A percentile compares a stretch with the other conserved stretches of the same genome.
These are phyloP conservation scores for Plagiodera versicolora DNA, from an alignment of 2,888 invertebrate genomes.

Conservation along the genomic window DNA sequence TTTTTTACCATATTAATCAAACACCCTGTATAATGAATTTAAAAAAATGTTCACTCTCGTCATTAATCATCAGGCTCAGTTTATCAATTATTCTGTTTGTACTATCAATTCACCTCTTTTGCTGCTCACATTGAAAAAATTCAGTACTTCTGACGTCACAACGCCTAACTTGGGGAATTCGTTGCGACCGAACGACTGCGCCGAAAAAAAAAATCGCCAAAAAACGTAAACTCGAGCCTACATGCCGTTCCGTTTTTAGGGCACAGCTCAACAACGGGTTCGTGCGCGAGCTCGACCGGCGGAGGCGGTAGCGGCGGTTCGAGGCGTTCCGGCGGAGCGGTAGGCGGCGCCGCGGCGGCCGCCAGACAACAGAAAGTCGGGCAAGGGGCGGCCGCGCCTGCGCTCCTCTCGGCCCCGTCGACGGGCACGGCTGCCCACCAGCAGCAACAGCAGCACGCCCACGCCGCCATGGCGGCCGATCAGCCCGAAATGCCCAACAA, in stretches of 20 bases:
- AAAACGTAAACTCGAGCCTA: too few relatives aligned
- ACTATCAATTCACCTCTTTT: too few relatives aligned
- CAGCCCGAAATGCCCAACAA: conserved; percentile 52
- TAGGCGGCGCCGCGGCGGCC: conserved; percentile 28
- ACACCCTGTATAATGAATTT: too few relatives aligned
- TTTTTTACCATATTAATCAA: too few relatives aligned
- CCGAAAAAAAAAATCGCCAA: too few relatives aligned
- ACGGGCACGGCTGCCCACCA: conserved; percentile 35
- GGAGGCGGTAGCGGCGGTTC: conserved; percentile 27
- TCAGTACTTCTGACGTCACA: too few relatives aligned
- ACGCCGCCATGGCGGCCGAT: conserved; percentile 51
- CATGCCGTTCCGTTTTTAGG: conserved; percentile 36
- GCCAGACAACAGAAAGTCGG: conserved; percentile 49
- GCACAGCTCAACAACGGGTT: conserved; percentile 63
- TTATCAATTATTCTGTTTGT: too few relatives aligned
- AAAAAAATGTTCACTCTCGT: too few relatives aligned
- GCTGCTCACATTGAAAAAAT: too few relatives aligned
- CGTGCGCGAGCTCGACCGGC: conserved; percentile 64
- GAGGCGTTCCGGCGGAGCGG: conserved; percentile 56
- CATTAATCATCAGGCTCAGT: too few relatives aligned
- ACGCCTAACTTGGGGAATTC: too few relatives aligned
- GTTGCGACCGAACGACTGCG: too few relatives aligned
- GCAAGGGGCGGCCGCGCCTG: conserved; percentile 50
- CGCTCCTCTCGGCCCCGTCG: conserved; percentile 33
- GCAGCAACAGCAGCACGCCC: conserved; percentile 27